Evolutionary conservation across 1,140 invertebrate species (phyloP).

Genomic region (Panagrolaimus sp.): DNA sequence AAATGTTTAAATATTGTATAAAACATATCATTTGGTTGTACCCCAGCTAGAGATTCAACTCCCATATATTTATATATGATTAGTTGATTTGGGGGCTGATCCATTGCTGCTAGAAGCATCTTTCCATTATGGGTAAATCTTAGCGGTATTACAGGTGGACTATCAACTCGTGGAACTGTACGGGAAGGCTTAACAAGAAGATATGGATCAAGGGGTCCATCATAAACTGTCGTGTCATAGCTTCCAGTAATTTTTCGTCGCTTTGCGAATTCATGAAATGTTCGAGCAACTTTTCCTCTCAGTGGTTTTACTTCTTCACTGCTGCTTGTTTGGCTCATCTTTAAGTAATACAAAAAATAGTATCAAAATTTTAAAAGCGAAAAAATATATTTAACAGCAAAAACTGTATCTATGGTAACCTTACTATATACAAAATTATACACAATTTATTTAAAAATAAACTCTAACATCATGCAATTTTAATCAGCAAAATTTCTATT

Average conservation of each 20-base stretch:
- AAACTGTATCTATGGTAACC: too few species aligned
- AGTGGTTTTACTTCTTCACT: too few species aligned
- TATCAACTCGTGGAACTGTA: neutral
- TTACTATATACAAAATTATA: too few species aligned
- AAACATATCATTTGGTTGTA: too few species aligned
- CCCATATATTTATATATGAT: slow-evolving; percentile 2
- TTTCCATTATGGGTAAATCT: neutral
- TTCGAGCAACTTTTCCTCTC: neutral
- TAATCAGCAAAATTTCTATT: neutral
- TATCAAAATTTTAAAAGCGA: too few species aligned
- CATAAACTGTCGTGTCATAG: neutral
- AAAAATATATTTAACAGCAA: too few species aligned
- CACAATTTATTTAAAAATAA: too few species aligned
- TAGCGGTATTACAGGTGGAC: neutral
- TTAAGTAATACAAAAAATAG: too few species aligned
- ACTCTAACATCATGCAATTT: neutral
- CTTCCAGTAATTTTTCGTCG: neutral
- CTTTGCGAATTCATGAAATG: neutral
- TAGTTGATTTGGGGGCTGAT: neutral
- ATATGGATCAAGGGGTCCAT: neutral
- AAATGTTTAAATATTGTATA: too few species aligned
- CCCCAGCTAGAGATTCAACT: neutral
- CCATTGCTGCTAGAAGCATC: neutral
- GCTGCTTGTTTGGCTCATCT: too few species aligned
- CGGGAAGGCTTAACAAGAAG: neutral